A percentile compares a stretch with the other conserved stretches of the same genome.
Evolutionary conservation across 2,888 invertebrate species (phyloP).

Genomic region (Drosophila putrida): DNA sequence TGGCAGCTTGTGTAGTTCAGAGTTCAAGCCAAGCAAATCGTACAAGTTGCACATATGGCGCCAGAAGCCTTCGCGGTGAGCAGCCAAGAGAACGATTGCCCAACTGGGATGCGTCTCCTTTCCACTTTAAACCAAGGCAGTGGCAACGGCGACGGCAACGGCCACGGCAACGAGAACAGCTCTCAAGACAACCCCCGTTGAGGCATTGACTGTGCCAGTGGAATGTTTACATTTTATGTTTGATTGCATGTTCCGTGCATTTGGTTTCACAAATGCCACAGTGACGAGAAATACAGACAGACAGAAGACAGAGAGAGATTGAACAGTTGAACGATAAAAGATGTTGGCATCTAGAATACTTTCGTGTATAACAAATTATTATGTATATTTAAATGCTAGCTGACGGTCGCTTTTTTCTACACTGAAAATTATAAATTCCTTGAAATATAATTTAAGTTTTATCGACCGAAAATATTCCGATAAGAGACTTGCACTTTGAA

Average conservation of each 20-base stretch:
- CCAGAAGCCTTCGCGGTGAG: slow-evolving; percentile 36
- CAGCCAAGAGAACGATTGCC: slow-evolving; percentile 50
- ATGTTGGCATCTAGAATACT: slow-evolving; percentile 35
- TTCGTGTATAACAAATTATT: slow-evolving; percentile 38
- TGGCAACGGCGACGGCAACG: slow-evolving; percentile 2
- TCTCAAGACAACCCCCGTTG: slow-evolving; percentile 17
- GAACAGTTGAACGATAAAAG: slow-evolving; percentile 17
- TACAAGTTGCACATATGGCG: slow-evolving; percentile 56
- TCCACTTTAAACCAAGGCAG: slow-evolving; percentile 3
- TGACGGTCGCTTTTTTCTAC: neutral
- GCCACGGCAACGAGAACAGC: slow-evolving; percentile 2
- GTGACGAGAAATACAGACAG: slow-evolving; percentile 13
- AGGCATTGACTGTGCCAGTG: slow-evolving; percentile 28
- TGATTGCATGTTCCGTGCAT: slow-evolving; percentile 57
- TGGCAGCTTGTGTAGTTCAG: slow-evolving; percentile 55
- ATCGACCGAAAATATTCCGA: too few species aligned
- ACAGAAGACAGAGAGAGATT: neutral
- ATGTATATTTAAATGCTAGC: slow-evolving; percentile 21
- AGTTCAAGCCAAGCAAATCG: slow-evolving; percentile 48
- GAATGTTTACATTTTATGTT: slow-evolving; percentile 58
- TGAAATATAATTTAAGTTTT: too few species aligned
- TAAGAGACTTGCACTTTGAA: too few species aligned
- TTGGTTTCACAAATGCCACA: slow-evolving; percentile 51
- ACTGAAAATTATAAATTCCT: too few species aligned
- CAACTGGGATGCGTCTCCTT: slow-evolving; percentile 38